Percentiles rank a stretch among this genome's conserved stretches.
These are phyloP conservation scores for Zygaena filipendulae DNA, from an alignment of 2,888 invertebrate genomes.

Conservation along the genomic window DNA sequence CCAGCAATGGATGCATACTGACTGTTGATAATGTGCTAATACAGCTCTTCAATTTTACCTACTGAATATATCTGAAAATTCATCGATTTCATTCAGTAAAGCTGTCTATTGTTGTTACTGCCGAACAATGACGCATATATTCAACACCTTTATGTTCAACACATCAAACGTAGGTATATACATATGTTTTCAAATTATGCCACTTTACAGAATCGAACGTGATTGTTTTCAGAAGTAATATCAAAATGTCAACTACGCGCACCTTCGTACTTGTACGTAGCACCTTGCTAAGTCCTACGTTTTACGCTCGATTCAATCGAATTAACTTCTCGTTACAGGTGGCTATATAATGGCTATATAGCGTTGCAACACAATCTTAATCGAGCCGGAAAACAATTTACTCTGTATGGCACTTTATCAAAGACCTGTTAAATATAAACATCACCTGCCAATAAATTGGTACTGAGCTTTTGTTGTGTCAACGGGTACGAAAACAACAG, in stretches of 20 bases:
- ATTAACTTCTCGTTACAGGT: constrained; percentile 19
- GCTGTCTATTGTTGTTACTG: no score
- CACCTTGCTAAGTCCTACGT: constrained; percentile 25
- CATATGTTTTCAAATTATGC: no score
- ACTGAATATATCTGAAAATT: no score
- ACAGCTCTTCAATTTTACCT: no score
- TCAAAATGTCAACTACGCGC: constrained; percentile 25
- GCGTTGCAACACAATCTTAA: constrained; percentile 58
- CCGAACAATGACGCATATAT: no score
- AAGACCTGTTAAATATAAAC: constrained; percentile 33
- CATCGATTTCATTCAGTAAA: no score
- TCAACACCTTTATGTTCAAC: no score
- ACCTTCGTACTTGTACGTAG: no score
- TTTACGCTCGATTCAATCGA: constrained; percentile 26
- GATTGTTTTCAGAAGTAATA: constrained; percentile 35
- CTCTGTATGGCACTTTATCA: constrained; percentile 32
- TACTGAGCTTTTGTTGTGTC: constrained; percentile 18
- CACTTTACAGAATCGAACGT: no score
- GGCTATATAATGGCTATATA: constrained; percentile 31
- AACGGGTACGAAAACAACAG: not conserved
- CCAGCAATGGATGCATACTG: no score
- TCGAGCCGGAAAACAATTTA: constrained; percentile 57
- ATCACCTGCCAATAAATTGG: constrained; percentile 32
- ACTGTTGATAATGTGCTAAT: no score
- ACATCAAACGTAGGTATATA: no score